Evolutionary conservation across 2,888 invertebrate genomes (phyloP).

Genomic region (Rhogogaster chlorosoma): DNA sequence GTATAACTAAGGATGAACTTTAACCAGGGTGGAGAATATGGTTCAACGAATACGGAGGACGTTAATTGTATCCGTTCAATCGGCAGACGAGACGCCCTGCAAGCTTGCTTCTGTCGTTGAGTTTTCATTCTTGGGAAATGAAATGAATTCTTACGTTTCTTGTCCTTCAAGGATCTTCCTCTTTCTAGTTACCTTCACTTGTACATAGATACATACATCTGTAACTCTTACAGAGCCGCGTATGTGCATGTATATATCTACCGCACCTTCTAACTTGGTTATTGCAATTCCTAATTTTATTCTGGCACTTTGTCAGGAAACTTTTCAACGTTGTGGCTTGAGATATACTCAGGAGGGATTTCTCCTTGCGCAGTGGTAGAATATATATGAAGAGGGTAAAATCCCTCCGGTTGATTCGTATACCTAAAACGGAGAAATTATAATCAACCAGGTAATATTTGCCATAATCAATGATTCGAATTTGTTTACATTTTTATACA

Average conservation of each 20-base stretch:
- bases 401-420: neutral
- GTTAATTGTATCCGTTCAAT: conserved; percentile 48
- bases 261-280: conserved; percentile 20
- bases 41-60: conserved; percentile 38
- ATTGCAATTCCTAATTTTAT: conserved; percentile 44
- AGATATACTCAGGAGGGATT: neutral
- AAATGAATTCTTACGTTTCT: conserved; percentile 21
- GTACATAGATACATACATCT: neutral
- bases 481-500: too few species aligned
- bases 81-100: neutral
- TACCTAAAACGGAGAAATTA: neutral
- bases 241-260: neutral
- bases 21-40: neutral
- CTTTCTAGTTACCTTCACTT: neutral
- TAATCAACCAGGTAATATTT: too few species aligned
- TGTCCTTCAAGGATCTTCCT: neutral
- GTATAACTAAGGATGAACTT: conserved; percentile 16
- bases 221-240: neutral
- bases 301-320: conserved; percentile 38
- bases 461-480: too few species aligned
- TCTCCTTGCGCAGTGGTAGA: neutral
- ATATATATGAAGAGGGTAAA: neutral
- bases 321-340: conserved; percentile 17
- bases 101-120: neutral
- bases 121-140: conserved; percentile 23